These are phyloP conservation scores for Cryptoblepharus egeriae DNA, from an alignment of 2,797 vertebrate species.

Conservation along the genomic window DNA sequence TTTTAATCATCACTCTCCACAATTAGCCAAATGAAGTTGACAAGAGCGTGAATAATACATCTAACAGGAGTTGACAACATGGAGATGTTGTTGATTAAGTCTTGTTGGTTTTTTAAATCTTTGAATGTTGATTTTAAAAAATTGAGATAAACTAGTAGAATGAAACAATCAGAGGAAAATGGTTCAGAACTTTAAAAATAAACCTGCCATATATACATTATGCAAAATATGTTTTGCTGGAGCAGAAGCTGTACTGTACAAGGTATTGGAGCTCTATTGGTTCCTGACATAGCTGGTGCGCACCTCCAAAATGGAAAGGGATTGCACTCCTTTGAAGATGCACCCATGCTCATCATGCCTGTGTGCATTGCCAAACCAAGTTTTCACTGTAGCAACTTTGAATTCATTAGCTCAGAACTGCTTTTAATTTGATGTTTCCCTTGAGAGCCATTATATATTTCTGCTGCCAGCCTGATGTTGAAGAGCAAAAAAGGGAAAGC, in stretches of 20 bases:
- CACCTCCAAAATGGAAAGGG: constrained; percentile 66
- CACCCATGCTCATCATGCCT: background rate
- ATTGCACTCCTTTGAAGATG: constrained; percentile 69
- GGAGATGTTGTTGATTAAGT: background rate
- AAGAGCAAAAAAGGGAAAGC: constrained; percentile 81
- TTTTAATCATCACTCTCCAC: constrained; percentile 20
- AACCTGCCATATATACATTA: background rate
- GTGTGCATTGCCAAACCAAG: constrained; percentile 73
- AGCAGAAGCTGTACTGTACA: constrained; percentile 55
- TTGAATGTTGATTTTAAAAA: background rate
- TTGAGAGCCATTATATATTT: constrained; percentile 89
- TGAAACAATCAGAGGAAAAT: constrained; percentile 35
- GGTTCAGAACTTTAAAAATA: constrained; percentile 43
- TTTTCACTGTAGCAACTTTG: constrained; percentile 81
- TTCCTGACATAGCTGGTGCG: constrained; percentile 64
- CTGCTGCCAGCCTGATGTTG: constrained; percentile 85
- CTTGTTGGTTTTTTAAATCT: constrained; percentile 7
- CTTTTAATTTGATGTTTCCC: constrained; percentile 91
- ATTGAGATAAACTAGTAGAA: background rate
- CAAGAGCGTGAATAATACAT: constrained; percentile 20
- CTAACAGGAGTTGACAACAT: constrained; percentile 14
- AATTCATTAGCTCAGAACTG: constrained; percentile 90
- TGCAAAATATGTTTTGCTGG: constrained; percentile 40
- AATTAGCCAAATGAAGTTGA: constrained; percentile 35
- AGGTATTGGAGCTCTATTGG: constrained; percentile 54